Base-by-base conservation (phyloP, 2,888 invertebrate species). In the Chaetogeoica ovagalla region DNA sequence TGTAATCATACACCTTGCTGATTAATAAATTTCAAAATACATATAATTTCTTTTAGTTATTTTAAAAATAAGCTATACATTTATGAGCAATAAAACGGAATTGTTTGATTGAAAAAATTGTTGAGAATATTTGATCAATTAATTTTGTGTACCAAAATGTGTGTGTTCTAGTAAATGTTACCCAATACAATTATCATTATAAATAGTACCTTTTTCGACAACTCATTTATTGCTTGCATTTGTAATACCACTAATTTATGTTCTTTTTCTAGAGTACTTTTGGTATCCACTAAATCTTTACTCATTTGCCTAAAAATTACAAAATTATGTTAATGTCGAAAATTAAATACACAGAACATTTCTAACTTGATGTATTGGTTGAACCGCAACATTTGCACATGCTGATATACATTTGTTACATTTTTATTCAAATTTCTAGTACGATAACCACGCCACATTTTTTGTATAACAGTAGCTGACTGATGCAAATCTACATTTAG, bases 181-280 rank as follows among this genome's bases (percentile, higher is more conserved):
- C 11, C 11, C 48, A 30, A 30, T 2, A 30, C 11, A 48, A 48
- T 48, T 48, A 48, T 48, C 15, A 15, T 48, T 13, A 48, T 11
- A 48, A 13, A 21, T 6, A 92, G 92, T 2, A 94, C 93, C 86
- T 94, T 94, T 86, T 94, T 94, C 95, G 95, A 95, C 5, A 95
- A 87, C 0, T 94, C 94, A 85, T 93, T 93, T 84, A 95, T 95
- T 7, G 95, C 95, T 86, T 95, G 95, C 91, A 94, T 94, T 87
- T 95, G 95, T 71, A 95, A 87, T 85, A 94, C 91, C 84, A 95
- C 94, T 81, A 95, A 91, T 85, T 94, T 94, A 48, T 94, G 88
- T 85, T 95, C 95, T 84, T 93, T 93, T 85, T 94, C 94, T 68
- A 95, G 85, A 19, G 94, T 94, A 2, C 92, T 92, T 86, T 94